phyloP scores from a whole-genome alignment of 2,797 vertebrate genomes.

The Gila robusta region DNA sequence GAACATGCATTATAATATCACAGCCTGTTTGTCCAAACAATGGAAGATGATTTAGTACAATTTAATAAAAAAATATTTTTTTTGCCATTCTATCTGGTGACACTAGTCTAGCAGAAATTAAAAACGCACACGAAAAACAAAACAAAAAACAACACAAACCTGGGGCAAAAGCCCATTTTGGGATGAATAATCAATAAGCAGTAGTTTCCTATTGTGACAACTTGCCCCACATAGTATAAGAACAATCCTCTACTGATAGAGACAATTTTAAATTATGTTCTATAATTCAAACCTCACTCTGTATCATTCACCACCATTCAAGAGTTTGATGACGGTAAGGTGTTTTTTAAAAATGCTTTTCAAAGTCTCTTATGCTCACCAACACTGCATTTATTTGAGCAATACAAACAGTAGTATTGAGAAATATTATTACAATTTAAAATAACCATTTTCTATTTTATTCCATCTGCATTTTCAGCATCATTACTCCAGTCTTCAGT shows the following conservation, averaged over 20 bases:
- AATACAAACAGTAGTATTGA: not conserved
- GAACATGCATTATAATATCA: not conserved
- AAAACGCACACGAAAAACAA: too few species aligned
- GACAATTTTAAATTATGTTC: not conserved
- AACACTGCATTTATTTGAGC: not conserved
- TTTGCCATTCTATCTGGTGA: too few species aligned
- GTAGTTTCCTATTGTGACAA: not conserved
- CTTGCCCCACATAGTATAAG: not conserved
- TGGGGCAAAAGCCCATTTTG: too few species aligned
- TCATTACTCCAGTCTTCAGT: not conserved
- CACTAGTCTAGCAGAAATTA: too few species aligned
- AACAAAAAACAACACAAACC: too few species aligned
- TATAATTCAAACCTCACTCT: not conserved
- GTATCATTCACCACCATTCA: not conserved
- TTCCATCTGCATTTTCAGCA: not conserved
- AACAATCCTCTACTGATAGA: not conserved
- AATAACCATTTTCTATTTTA: not conserved
- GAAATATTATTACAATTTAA: not conserved
- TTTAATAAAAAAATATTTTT: not conserved
- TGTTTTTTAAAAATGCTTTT: too few species aligned
- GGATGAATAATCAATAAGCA: too few species aligned
- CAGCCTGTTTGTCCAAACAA: not conserved
- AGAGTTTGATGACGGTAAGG: not conserved
- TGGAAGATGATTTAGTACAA: not conserved
- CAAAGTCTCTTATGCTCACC: not conserved